Evolutionary conservation across 2,113 vertebrate species (phyloP).

Genomic region (Eolophus roseicapilla): DNA sequence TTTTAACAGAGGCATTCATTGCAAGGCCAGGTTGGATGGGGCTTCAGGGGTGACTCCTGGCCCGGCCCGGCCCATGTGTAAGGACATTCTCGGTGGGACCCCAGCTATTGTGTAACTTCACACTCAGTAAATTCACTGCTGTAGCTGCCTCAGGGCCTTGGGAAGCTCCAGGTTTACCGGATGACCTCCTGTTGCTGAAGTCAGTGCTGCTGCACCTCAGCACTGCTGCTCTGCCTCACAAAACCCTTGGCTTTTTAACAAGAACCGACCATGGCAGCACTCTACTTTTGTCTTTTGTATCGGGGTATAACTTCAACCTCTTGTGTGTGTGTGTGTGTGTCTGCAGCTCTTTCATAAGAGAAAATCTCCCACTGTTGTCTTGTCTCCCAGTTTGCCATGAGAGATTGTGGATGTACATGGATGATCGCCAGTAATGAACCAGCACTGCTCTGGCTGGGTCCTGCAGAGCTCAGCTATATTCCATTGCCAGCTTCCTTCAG

Average conservation of each 20-base stretch:
- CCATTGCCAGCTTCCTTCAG: neutral
- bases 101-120: neutral
- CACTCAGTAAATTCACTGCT: accelerated
- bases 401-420: neutral
- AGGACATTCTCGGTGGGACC: neutral
- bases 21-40: neutral
- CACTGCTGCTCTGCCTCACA: neutral
- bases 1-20: neutral
- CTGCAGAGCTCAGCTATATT: neutral
- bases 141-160: neutral
- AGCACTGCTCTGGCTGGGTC: neutral
- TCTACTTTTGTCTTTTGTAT: neutral
- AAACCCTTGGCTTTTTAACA: neutral
- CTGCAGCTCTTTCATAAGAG: neutral
- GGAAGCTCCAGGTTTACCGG: too few relatives aligned
- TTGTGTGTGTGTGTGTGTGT: neutral
- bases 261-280: neutral
- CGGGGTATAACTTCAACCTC: neutral
- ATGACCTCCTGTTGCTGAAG: neutral
- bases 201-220: neutral
- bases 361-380: neutral
- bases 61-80: accelerated
- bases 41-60: neutral
- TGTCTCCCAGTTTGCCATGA: neutral
- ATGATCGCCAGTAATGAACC: neutral